These are phyloP conservation scores for Branchinecta lynchi DNA, from an alignment of 1,140 invertebrate species.

Conservation along the genomic window DNA sequence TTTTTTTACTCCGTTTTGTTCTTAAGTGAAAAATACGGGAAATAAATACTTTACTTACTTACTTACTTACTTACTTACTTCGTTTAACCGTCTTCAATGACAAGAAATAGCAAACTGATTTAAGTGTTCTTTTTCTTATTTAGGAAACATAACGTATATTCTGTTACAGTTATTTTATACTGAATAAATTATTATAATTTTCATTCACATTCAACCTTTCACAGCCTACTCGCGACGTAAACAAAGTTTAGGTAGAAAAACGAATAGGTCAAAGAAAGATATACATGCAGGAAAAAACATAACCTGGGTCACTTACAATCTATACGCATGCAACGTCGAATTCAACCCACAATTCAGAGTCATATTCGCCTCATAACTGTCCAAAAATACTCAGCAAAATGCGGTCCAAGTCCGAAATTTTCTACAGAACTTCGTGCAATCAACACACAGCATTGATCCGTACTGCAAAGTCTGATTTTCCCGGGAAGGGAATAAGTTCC, in stretches of 20 bases:
- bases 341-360: not conserved
- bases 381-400: not conserved
- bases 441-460: conserved; percentile 2
- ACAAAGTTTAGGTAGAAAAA: not conserved
- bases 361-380: not conserved
- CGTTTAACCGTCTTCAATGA: no score
- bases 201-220: not conserved
- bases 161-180: not conserved
- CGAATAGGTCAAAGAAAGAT: not conserved
- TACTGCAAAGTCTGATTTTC: not conserved
- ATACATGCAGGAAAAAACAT: not conserved
- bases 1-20: no score
- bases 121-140: not conserved
- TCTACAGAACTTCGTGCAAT: not conserved
- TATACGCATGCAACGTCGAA: conserved; percentile 6
- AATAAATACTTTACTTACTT: no score
- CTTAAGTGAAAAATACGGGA: no score
- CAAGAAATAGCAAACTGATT: no score
- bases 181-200: not conserved
- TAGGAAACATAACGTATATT: not conserved
- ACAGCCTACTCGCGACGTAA: not conserved
- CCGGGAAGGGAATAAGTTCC: not conserved
- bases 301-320: conserved; percentile 2
- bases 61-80: no score
- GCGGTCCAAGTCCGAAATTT: not conserved